Evolutionary conservation across 2,797 vertebrate species (phyloP).

Genomic region (Sciaenops ocellatus): DNA sequence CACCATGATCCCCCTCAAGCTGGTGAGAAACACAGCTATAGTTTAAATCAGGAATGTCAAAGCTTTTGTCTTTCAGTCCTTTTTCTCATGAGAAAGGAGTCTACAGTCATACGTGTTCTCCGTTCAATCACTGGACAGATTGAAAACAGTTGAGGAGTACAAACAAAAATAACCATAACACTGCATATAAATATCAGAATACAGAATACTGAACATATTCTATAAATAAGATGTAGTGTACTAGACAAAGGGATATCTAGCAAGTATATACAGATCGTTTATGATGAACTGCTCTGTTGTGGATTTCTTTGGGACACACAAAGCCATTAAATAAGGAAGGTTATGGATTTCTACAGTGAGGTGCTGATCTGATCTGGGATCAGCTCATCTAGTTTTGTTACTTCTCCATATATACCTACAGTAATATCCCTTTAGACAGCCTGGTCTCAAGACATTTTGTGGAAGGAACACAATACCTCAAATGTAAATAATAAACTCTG

Average conservation of each 20-base stretch:
- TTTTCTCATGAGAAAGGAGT: conserved; percentile 49
- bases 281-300: conserved; percentile 57
- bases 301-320: conserved; percentile 79
- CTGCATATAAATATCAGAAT: conserved; percentile 90
- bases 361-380: conserved; percentile 50
- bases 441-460: conserved; percentile 53
- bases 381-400: conserved; percentile 41
- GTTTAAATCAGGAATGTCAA: conserved; percentile 81
- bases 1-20: conserved; percentile 29
- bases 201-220: conserved; percentile 90
- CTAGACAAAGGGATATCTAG: conserved; percentile 76
- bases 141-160: conserved; percentile 69
- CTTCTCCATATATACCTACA: conserved; percentile 65
- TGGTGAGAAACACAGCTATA: conserved; percentile 52
- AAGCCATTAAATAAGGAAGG: conserved; percentile 63
- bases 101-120: conserved; percentile 58
- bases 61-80: conserved; percentile 59
- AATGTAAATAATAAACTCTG: conserved; percentile 55
- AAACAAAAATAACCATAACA: conserved; percentile 86
- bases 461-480: conserved; percentile 45
- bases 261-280: conserved; percentile 72
- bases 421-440: conserved; percentile 75
- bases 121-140: conserved; percentile 45
- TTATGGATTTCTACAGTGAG: conserved; percentile 49
- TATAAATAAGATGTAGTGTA: conserved; percentile 82